Conservation (phyloP, 2,888 invertebrate genomes). For the Hecatera dysodea region DNA sequence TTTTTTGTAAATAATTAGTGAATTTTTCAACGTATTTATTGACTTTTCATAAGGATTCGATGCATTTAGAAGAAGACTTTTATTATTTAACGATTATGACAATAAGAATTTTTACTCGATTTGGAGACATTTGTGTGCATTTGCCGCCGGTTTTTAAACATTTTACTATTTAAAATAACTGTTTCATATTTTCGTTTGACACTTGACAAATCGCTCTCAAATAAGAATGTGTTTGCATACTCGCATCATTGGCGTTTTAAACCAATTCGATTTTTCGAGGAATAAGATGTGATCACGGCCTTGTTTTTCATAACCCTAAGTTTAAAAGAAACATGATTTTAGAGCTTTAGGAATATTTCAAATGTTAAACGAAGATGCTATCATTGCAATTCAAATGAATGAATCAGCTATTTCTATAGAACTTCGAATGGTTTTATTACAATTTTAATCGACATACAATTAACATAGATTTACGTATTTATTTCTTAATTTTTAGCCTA, state of each 20-base stretch:
- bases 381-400: slow-evolving; percentile 3
- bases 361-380: slow-evolving; percentile 42
- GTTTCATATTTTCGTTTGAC: slow-evolving; percentile 35
- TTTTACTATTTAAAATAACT: slow-evolving; percentile 29
- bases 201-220: slow-evolving; percentile 18
- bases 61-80: slow-evolving; percentile 74
- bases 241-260: background rate
- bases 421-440: slow-evolving; percentile 12
- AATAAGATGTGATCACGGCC: too few species aligned
- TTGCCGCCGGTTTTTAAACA: slow-evolving; percentile 24
- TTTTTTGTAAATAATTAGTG: slow-evolving; percentile 87
- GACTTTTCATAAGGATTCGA: slow-evolving; percentile 66
- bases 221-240: background rate
- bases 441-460: slow-evolving; percentile 28
- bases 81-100: slow-evolving; percentile 61
- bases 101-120: slow-evolving; percentile 42
- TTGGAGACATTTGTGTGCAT: slow-evolving; percentile 21
- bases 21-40: slow-evolving; percentile 74
- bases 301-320: too few species aligned
- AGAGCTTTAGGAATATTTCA: background rate
- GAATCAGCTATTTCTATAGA: slow-evolving; percentile 10
- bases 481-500: slow-evolving; percentile 53
- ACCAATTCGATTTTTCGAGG: too few species aligned
- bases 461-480: slow-evolving; percentile 59
- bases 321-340: background rate